Evolutionary conservation across 2,888 invertebrate genomes (phyloP), one percentile per base, ranked within the genome.

Genomic region (Heliconius aoede): DNA sequence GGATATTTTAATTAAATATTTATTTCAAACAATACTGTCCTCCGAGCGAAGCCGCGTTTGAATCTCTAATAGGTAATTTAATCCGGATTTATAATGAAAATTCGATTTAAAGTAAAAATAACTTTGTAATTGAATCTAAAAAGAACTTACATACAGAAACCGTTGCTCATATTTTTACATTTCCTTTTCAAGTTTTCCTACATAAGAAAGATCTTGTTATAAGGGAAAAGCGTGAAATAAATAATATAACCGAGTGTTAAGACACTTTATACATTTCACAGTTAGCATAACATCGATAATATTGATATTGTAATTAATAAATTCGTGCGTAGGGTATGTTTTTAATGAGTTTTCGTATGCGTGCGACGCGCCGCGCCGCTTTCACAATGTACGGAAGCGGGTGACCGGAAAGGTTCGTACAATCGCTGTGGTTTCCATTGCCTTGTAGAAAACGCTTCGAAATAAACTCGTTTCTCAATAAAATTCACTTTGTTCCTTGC

Each of bases 381-480:
- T 87, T 87, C 87, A 83, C 86, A 82, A 85, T 83, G 80, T 79
- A 81, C 86, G 86, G 85, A 86, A 86, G 82, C 80, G 81, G 79
- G 78, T 78, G 79, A 72, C 82, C 83, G 84, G 84, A 84, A 83
- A 80, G 79, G 80, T 30, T 83, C 80, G 79, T 81, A 78, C 79
- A 80, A 78, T 79, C 75, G 73, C 74, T 65, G 69, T 46, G 60
- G 68, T 73, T 73, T 73, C 61, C 60, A 28, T 51, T 51, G 69
- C 24, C 32, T 72, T 40, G 72, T 60, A 72, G 65, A 74, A n/a
- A 36, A 58, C 55, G 32, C 58, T 67, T 67, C 58, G 55, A 67
- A 58, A 67, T 51, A 67, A 40, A 72, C 72, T 36, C 36, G 58
- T 72, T 60, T 60, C 58, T 60, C 58, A 72, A 60, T 60, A 36